These are phyloP conservation scores for Lipophrys pholis DNA, from an alignment of 2,113 vertebrate genomes.

Conservation along the genomic window DNA sequence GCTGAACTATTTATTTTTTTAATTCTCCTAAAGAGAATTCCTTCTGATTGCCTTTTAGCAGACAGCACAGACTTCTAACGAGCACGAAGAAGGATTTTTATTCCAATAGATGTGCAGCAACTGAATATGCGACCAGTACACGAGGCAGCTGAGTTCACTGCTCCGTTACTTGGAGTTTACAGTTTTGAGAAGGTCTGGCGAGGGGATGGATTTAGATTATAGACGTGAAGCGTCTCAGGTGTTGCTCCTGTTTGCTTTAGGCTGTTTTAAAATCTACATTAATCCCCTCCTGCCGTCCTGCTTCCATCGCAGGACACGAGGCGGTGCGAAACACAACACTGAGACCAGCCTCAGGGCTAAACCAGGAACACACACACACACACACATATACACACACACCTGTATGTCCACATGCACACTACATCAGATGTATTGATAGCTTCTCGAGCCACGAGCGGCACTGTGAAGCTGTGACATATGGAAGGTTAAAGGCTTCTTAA, in stretches of 20 bases:
- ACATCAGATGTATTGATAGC: constrained; percentile 58
- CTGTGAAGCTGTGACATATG: constrained; percentile 71
- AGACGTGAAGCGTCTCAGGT: constrained; percentile 22
- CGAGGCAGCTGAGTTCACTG: background rate
- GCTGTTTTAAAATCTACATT: constrained; percentile 43
- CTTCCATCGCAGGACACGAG: constrained; percentile 41
- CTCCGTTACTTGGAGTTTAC: constrained; percentile 12
- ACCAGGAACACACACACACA: constrained; percentile 12
- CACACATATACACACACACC: constrained; percentile 26
- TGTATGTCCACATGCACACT: constrained; percentile 7
- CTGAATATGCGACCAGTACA: background rate
- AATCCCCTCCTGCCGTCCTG: constrained; percentile 39
- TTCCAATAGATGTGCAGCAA: background rate
- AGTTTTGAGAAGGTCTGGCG: background rate
- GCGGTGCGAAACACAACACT: constrained; percentile 63
- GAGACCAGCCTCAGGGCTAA: constrained; percentile 47
- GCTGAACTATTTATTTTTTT: too few relatives aligned
- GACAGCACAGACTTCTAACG: too few relatives aligned
- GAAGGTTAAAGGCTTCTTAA: constrained; percentile 78
- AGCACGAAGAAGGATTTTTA: background rate
- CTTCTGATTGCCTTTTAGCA: too few relatives aligned
- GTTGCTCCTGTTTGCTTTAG: constrained; percentile 46
- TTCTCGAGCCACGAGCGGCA: constrained; percentile 47
- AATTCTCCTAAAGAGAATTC: too few relatives aligned
- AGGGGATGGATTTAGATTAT: constrained; percentile 13